Evolutionary conservation across 1,140 invertebrate species (phyloP).

Genomic region (Ceratosolen solmsi): DNA sequence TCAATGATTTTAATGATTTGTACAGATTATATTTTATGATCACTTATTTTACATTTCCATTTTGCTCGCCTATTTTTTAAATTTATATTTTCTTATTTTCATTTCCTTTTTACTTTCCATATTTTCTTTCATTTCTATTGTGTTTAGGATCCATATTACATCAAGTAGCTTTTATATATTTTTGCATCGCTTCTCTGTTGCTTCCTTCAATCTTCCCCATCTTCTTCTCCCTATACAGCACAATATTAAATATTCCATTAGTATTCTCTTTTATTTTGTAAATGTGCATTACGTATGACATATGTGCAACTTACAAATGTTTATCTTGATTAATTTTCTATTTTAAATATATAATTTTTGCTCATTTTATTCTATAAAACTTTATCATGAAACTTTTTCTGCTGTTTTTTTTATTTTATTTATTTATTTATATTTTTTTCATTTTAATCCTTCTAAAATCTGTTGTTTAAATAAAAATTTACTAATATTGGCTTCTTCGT

Average conservation of each 20-base stretch:
- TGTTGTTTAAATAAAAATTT: too few relatives aligned
- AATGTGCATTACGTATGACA: not conserved
- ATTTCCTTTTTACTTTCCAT: not conserved
- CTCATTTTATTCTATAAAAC: not conserved
- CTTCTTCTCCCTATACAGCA: not conserved
- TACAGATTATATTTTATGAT: not conserved
- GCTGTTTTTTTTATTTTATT: not conserved
- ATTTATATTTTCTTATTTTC: not conserved
- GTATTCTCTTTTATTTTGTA: not conserved
- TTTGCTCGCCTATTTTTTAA: not conserved
- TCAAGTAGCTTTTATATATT: not conserved
- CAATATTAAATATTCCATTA: not conserved
- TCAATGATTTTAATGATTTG: too few relatives aligned
- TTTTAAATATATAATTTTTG: not conserved
- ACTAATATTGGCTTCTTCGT: too few relatives aligned
- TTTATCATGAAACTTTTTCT: not conserved
- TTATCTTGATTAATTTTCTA: not conserved
- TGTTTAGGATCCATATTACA: too few relatives aligned
- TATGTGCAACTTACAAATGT: not conserved
- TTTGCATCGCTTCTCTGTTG: not conserved
- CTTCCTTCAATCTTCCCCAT: not conserved
- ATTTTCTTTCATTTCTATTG: not conserved
- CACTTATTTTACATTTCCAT: not conserved
- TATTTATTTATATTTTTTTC: not conserved
- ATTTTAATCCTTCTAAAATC: too few relatives aligned